Evolutionary conservation across 2,888 invertebrate genomes (phyloP).

Genomic region (Eristalis tenax): DNA sequence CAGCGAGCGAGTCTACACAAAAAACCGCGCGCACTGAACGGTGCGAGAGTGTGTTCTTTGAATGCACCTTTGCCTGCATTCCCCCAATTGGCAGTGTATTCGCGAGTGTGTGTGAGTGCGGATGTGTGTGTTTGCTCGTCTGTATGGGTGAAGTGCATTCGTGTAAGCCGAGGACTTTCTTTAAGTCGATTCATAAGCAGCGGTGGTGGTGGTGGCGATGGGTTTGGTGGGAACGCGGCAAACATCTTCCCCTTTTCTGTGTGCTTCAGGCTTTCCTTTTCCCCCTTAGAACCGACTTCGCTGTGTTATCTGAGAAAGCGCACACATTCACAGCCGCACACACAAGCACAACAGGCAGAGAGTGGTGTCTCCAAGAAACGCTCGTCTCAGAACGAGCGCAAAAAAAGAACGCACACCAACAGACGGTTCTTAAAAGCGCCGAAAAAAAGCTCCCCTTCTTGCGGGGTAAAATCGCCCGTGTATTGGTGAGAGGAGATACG

Average conservation of each 20-base stretch:
- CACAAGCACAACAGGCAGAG: constrained; percentile 4
- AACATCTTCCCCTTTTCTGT: constrained; percentile 46
- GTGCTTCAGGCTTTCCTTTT: constrained; percentile 23
- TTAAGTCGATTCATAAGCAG: constrained; percentile 2
- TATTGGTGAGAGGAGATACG: constrained; percentile 27
- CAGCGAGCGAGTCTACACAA: constrained; percentile 11
- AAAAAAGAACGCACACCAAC: constrained; percentile 28
- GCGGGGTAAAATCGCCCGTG: neutral
- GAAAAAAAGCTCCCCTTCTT: constrained; percentile 58
- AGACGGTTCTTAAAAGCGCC: constrained; percentile 56
- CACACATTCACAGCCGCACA: constrained; percentile 21
- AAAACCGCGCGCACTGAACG: constrained; percentile 39
- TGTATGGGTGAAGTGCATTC: constrained; percentile 36
- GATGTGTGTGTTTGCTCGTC: neutral
- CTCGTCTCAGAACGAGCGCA: constrained; percentile 28
- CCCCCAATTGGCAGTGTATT: neutral
- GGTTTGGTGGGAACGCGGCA: constrained; percentile 32
- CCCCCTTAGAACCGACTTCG: constrained; percentile 10
- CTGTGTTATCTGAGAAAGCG: constrained; percentile 65
- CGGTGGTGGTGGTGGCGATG: constrained; percentile 28
- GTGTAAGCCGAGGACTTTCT: constrained; percentile 26
- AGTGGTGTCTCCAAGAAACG: constrained; percentile 40
- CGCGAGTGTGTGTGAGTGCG: neutral
- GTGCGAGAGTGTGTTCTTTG: constrained; percentile 28
- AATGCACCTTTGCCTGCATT: constrained; percentile 65